Base-by-base conservation (phyloP, 2,113 vertebrate species). In the Hyperoodon ampullatus region DNA sequence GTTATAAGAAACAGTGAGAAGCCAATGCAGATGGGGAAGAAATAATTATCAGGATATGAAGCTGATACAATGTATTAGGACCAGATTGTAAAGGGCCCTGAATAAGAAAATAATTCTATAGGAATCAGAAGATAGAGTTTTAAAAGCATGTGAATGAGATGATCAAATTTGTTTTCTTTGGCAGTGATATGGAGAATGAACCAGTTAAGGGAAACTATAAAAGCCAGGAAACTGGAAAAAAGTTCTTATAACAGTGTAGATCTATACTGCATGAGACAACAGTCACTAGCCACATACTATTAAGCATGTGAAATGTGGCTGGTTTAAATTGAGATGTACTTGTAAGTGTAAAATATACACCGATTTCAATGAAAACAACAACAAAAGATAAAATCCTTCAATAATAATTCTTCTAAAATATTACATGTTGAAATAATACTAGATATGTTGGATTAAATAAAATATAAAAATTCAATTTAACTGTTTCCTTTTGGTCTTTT, bases 81-180 rank as follows among this genome's bases (percentile, higher is more conserved):
- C 33, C 55, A 53, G 19, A 70, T 0, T 30, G 14, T 88, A 55
- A 90, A 19, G 15, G 26, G 58, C 5, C 60, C 75, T 71, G 6
- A 95, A 87, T 33, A 86, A 96, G n/a, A 65, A 93, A 88, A 66
- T 44, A 87, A 88, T 77, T 77, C 90, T 74, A 78, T 0, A 65
- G 66, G n/a, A 61, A 94, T 53, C 16, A 92, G 33, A 78, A 13
- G 92, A 42, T 75, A 80, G 55, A 14, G 24, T 71, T 95, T 91
- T 84, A 72, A 80, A 85, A 82, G 50, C 6, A 95, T 91, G 53
- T 91, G 10, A 81, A 65, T 53, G 2, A 81, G 15, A 95, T 78
- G 21, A 89, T 71, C 50, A 71, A 66, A 86, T 71, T 3, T 78
- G 16, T 19, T 77, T 93, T 86, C 30, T 90, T 61, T 60, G 61